phyloP scores from a whole-genome alignment of 2,113 vertebrate species.

The Aix galericulata region DNA sequence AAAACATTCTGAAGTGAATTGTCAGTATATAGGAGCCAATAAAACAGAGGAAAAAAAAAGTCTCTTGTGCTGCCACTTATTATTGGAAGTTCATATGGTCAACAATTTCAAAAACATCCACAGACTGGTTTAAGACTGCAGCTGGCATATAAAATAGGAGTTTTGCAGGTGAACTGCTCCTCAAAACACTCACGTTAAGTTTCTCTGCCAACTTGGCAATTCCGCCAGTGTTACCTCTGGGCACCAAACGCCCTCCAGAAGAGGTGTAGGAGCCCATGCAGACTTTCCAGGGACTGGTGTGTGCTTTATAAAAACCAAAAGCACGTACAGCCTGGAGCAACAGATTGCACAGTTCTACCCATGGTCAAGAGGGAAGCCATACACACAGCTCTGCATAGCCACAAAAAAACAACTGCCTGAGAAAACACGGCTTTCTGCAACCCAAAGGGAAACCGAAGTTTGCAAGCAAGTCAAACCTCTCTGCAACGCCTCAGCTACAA shows the following conservation, averaged over 20 bases:
- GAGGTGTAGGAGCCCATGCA: not conserved
- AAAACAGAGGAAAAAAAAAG: not conserved
- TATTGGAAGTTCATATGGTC: not conserved
- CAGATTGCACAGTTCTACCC: not conserved
- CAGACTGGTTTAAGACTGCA: not conserved
- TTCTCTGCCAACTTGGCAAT: not conserved
- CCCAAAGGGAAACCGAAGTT: not conserved
- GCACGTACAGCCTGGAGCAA: accelerated
- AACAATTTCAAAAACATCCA: not conserved
- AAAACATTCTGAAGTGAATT: not conserved
- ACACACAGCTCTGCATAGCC: accelerated
- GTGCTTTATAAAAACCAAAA: not conserved
- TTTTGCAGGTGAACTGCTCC: not conserved
- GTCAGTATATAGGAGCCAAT: not conserved
- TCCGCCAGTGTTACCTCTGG: not conserved
- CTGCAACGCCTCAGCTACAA: not conserved
- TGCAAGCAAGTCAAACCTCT: not conserved
- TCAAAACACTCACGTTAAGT: not conserved
- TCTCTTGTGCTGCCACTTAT: not conserved
- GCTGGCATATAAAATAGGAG: not conserved
- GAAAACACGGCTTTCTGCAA: not conserved
- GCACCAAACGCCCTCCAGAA: not conserved
- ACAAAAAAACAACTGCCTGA: not conserved
- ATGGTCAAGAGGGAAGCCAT: accelerated
- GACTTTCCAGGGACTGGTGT: accelerated